phyloP scores from a whole-genome alignment of 2,888 invertebrate genomes.

The Syrphus vitripennis region DNA sequence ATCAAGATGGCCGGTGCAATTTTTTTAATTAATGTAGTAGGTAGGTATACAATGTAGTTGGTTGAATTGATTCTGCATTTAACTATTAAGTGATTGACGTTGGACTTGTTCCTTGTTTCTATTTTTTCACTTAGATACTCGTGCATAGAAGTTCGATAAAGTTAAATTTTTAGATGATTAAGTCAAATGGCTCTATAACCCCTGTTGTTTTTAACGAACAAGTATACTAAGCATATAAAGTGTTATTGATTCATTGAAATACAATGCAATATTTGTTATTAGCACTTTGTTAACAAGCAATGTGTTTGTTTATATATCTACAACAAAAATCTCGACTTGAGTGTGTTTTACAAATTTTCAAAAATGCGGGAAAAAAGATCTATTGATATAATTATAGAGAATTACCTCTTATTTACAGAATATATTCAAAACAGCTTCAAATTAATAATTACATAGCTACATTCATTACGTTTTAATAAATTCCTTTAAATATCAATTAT shows the following conservation, averaged over 20 bases:
- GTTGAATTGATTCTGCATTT: slow-evolving; percentile 23
- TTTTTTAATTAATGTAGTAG: not conserved
- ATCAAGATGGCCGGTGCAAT: not conserved
- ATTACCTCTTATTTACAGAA: no score
- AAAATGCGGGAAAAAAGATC: no score
- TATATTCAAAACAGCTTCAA: no score
- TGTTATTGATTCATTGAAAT: not conserved
- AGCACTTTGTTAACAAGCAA: not conserved
- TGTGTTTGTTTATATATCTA: no score
- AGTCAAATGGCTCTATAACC: not conserved
- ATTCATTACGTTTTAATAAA: no score
- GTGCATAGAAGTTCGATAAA: not conserved
- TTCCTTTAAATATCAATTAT: not conserved
- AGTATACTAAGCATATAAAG: not conserved
- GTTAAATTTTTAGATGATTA: not conserved
- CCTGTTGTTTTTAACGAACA: not conserved
- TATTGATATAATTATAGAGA: no score
- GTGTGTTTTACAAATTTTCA: not conserved
- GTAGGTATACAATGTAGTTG: no score
- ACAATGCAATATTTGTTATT: not conserved
- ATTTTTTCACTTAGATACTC: not conserved
- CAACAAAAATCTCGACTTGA: not conserved
- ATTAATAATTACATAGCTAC: no score
- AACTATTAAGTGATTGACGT: not conserved
- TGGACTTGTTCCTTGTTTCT: slow-evolving; percentile 11